Conservation (phyloP, 2,797 vertebrate genomes). For the Onychomys arenicola region DNA sequence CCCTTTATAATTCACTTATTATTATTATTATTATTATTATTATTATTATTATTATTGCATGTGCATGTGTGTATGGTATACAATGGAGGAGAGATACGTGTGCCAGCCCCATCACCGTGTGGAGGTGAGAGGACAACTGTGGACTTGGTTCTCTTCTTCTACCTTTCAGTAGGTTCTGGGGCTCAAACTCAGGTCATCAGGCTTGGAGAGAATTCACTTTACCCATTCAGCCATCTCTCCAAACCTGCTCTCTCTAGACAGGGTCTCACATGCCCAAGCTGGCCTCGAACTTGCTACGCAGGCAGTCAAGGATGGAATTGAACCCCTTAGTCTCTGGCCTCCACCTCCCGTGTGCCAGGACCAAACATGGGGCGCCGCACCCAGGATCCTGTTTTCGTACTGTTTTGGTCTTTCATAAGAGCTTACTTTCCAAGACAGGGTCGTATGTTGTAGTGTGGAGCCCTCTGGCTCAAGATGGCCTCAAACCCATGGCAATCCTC, state of each 20-base stretch:
- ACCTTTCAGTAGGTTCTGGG: neutral
- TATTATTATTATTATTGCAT: neutral
- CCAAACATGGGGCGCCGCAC: accelerated
- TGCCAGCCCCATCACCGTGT: neutral
- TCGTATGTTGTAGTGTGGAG: neutral
- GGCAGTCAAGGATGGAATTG: neutral
- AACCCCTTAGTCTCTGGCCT: neutral
- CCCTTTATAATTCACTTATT: neutral
- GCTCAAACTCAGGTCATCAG: neutral
- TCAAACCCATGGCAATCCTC: neutral
- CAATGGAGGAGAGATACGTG: neutral
- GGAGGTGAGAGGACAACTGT: neutral
- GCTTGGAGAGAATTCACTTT: neutral
- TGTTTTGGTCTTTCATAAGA: neutral
- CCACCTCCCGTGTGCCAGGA: neutral
- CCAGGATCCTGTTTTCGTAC: neutral
- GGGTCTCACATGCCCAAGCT: neutral
- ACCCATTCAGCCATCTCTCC: no score
- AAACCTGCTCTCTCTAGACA: no score
- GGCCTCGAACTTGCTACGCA: neutral
- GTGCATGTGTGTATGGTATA: neutral
- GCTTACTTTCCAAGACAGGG: neutral
- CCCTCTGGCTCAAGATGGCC: neutral
- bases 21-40: neutral
- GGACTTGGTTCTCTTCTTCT: neutral